Percentiles rank a stretch among this genome's conserved stretches.
Conservation (phyloP, 2,888 invertebrate species). For the Drosophila neonasuta region DNA sequence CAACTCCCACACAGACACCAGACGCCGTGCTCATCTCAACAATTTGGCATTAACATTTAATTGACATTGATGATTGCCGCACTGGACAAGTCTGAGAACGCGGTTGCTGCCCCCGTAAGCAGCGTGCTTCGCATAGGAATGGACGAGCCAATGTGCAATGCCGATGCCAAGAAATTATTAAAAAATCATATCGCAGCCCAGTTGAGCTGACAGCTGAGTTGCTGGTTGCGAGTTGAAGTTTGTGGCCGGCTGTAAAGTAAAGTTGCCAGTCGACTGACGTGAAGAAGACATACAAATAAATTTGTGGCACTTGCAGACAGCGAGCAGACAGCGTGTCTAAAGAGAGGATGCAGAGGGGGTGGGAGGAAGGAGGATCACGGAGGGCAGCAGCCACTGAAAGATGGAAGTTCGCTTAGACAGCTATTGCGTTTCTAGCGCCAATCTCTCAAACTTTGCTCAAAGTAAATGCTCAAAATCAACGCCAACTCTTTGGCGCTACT, state of each 20-base stretch:
- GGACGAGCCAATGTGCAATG: slow-evolving; percentile 19
- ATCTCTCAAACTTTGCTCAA: slow-evolving; percentile 54
- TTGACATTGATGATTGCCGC: slow-evolving; percentile 74
- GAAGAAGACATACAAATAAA: slow-evolving; percentile 76
- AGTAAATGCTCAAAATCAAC: slow-evolving; percentile 61
- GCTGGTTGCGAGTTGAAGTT: slow-evolving; percentile 22
- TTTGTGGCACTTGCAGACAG: slow-evolving; percentile 74
- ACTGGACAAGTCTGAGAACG: slow-evolving; percentile 67
- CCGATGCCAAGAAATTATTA: slow-evolving; percentile 59
- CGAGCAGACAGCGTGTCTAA: slow-evolving; percentile 42
- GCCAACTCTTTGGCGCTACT: slow-evolving; percentile 52
- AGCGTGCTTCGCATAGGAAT: slow-evolving; percentile 59
- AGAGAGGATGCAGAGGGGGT: not conserved
- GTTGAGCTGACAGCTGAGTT: slow-evolving; percentile 42
- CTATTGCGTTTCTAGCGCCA: slow-evolving; percentile 61
- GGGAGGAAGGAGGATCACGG: not conserved
- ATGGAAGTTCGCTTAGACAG: slow-evolving; percentile 24
- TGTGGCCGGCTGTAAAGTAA: slow-evolving; percentile 31
- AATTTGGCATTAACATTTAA: slow-evolving; percentile 73
- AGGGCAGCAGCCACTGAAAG: slow-evolving; percentile 25
- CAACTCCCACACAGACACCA: slow-evolving; percentile 52
- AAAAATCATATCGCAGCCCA: slow-evolving; percentile 68
- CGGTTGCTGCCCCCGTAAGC: slow-evolving; percentile 26
- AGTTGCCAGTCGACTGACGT: slow-evolving; percentile 60
- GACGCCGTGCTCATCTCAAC: slow-evolving; percentile 39